Conservation (phyloP, 2,113 vertebrate genomes). For the Stercorarius parasiticus region DNA sequence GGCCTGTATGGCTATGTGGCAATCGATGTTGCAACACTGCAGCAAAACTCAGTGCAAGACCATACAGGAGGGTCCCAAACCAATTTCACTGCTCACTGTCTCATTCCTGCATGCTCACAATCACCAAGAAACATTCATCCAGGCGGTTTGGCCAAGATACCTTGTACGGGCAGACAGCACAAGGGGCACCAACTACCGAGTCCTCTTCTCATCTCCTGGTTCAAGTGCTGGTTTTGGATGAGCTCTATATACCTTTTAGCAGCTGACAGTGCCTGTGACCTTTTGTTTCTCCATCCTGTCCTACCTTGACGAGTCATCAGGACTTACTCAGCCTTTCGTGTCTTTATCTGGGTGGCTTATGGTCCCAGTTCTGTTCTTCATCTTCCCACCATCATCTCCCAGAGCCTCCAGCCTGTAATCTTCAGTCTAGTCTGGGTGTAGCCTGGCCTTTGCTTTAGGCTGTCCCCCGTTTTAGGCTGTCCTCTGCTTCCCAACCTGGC, state of each 20-base stretch:
- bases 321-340: background rate
- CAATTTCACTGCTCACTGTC: background rate
- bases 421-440: background rate
- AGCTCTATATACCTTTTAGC: background rate
- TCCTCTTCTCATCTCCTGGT: background rate
- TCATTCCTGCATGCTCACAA: background rate
- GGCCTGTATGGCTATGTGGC: background rate
- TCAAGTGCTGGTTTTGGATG: background rate
- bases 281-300: background rate
- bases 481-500: background rate
- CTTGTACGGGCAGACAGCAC: background rate
- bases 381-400: background rate
- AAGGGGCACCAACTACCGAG: background rate
- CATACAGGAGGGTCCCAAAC: background rate
- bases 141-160: background rate
- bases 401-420: conserved; percentile 28
- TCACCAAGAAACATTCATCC: background rate
- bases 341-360: background rate
- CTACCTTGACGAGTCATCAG: background rate
- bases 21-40: background rate
- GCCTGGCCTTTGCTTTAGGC: background rate
- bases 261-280: background rate
- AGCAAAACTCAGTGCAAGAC: background rate
- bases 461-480: background rate
- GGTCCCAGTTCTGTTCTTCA: background rate